A percentile compares a stretch with the other conserved stretches of the same genome.
Conservation (phyloP, 1,140 invertebrate species). For the Euura lappo region DNA sequence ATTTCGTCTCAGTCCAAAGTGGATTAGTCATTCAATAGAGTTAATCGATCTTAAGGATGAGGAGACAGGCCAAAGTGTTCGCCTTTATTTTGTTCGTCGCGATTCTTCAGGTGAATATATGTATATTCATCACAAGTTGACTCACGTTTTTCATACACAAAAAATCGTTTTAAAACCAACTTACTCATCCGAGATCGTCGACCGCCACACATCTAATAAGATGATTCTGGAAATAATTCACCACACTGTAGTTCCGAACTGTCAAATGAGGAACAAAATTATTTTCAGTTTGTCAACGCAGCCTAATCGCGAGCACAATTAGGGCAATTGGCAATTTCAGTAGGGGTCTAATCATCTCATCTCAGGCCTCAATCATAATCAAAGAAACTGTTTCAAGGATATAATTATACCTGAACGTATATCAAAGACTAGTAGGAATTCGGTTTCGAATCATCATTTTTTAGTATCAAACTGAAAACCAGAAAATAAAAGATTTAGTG, state of each 20-base stretch:
- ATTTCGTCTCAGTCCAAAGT: background rate
- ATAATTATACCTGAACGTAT: no score
- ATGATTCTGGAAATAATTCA: no score
- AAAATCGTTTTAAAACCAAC: no score
- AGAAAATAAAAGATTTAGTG: no score
- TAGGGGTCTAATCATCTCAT: background rate
- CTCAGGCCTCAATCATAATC: background rate
- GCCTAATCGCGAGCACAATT: slow-evolving; percentile 5
- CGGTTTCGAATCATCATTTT: no score
- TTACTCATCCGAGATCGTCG: no score
- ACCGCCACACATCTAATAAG: no score
- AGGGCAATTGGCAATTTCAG: slow-evolving; percentile 2
- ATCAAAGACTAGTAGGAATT: no score
- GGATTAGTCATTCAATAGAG: background rate
- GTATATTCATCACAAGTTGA: background rate
- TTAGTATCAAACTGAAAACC: no score
- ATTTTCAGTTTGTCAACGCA: background rate
- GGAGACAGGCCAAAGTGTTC: background rate
- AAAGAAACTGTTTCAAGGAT: background rate
- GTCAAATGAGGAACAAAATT: no score
- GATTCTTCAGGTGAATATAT: background rate
- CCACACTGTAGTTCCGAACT: no score
- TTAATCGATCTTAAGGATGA: background rate
- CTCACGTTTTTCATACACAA: no score
- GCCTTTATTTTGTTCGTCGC: background rate